Evolutionary conservation across 2,888 invertebrate genomes (phyloP).

Genomic region (Brenthis ino): DNA sequence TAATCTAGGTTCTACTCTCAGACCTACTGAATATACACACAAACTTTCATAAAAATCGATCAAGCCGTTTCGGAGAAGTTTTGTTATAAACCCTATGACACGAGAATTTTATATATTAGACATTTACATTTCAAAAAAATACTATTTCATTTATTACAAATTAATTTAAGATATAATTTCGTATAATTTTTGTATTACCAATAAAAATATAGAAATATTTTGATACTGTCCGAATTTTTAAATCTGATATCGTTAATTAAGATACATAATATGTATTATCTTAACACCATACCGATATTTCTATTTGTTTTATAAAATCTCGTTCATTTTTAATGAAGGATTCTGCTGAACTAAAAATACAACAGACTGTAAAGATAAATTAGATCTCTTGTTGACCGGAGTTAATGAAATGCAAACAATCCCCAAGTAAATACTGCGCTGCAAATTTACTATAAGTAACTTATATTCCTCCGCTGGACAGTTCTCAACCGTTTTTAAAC

Average conservation of each 20-base stretch:
- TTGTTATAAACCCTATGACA: too few relatives aligned
- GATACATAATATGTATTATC: background rate
- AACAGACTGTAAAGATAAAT: slow-evolving; percentile 58
- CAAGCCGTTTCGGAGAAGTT: too few relatives aligned
- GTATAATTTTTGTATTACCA: too few relatives aligned
- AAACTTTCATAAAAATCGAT: too few relatives aligned
- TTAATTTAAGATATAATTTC: too few relatives aligned
- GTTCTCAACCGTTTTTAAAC: slow-evolving; percentile 37
- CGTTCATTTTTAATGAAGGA: slow-evolving; percentile 34
- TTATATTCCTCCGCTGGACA: slow-evolving; percentile 40
- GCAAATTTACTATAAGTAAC: slow-evolving; percentile 54
- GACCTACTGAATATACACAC: too few relatives aligned
- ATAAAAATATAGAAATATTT: background rate
- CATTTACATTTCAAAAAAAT: too few relatives aligned
- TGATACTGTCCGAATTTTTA: background rate
- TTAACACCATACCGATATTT: slow-evolving; percentile 14
- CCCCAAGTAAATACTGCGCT: slow-evolving; percentile 57
- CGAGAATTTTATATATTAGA: too few relatives aligned
- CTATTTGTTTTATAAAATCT: slow-evolving; percentile 24
- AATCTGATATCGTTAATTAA: slow-evolving; percentile 2
- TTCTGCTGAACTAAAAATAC: slow-evolving; percentile 47
- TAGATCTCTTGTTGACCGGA: slow-evolving; percentile 67
- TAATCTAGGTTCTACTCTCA: too few relatives aligned
- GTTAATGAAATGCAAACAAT: slow-evolving; percentile 74
- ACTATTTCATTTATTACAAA: too few relatives aligned